A percentile compares a stretch with the other conserved stretches of the same genome.
These are phyloP conservation scores for Chelonoidis abingdonii DNA, from an alignment of 2,113 vertebrate genomes.

Conservation along the genomic window DNA sequence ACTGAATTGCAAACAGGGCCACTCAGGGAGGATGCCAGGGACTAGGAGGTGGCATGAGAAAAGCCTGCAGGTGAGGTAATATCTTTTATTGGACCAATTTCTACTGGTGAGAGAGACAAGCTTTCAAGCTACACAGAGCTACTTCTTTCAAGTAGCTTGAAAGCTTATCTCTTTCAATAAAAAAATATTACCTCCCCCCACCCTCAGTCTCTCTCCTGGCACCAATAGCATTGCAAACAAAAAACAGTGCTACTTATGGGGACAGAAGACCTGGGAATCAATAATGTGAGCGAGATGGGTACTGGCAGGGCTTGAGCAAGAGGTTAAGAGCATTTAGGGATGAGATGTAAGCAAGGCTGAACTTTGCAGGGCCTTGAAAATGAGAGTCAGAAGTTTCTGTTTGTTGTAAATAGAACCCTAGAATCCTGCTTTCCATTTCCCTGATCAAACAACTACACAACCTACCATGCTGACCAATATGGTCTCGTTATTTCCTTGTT, in stretches of 20 bases:
- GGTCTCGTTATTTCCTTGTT: not conserved
- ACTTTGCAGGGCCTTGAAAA: not conserved
- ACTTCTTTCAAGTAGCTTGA: not conserved
- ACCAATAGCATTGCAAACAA: not conserved
- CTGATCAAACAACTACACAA: not conserved
- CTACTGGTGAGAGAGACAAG: not conserved
- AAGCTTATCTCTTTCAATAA: not conserved
- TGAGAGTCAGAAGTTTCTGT: not conserved
- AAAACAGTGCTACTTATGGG: accelerated
- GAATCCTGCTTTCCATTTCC: not conserved
- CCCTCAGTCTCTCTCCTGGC: not conserved
- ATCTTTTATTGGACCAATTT: not conserved
- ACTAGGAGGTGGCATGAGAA: not conserved
- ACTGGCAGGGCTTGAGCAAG: accelerated
- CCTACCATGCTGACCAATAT: not conserved
- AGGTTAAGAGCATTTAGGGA: not conserved
- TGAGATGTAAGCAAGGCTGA: not conserved
- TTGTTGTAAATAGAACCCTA: not conserved
- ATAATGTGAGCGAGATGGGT: not conserved
- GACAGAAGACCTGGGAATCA: not conserved
- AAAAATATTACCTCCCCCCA: not conserved
- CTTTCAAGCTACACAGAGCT: not conserved
- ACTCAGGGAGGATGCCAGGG: not conserved
- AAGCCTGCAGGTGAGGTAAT: not conserved
- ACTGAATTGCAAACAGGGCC: not conserved